Conservation (phyloP, 2,888 invertebrate species). For the Aquatica leii region DNA sequence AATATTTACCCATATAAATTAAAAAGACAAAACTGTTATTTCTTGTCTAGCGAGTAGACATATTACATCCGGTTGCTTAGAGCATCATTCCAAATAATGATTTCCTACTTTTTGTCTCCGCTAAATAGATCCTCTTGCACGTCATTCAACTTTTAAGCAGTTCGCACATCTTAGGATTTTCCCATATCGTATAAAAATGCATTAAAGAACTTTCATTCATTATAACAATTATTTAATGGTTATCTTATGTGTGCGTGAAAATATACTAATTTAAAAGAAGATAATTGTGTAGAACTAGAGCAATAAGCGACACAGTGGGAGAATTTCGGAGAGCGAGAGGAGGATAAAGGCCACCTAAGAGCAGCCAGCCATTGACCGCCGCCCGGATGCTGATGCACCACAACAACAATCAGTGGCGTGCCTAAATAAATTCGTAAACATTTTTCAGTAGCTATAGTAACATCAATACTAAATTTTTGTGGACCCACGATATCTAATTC, state of each 20-base stretch:
- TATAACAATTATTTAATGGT: no score
- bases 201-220: no score
- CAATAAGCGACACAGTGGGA: constrained; percentile 25
- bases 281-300: constrained; percentile 33
- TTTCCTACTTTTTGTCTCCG: constrained; percentile 30
- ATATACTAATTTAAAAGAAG: neutral
- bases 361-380: constrained; percentile 53
- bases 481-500: no score
- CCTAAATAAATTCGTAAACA: neutral
- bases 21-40: neutral
- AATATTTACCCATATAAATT: neutral
- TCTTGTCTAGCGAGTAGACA: constrained; percentile 19
- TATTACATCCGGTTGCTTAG: constrained; percentile 22
- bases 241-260: neutral
- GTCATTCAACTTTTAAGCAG: constrained; percentile 4
- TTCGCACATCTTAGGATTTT: no score
- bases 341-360: constrained; percentile 41
- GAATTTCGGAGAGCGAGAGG: constrained; percentile 25
- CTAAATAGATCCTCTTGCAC: constrained; percentile 10
- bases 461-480: no score
- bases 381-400: constrained; percentile 53
- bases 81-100: constrained; percentile 26
- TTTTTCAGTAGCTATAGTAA: no score
- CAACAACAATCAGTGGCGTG: constrained; percentile 48
- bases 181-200: no score